Evolutionary conservation across 2,113 vertebrate genomes (phyloP), one percentile per base, ranked within the genome.

Genomic region (Oryzias curvinotus): DNA sequence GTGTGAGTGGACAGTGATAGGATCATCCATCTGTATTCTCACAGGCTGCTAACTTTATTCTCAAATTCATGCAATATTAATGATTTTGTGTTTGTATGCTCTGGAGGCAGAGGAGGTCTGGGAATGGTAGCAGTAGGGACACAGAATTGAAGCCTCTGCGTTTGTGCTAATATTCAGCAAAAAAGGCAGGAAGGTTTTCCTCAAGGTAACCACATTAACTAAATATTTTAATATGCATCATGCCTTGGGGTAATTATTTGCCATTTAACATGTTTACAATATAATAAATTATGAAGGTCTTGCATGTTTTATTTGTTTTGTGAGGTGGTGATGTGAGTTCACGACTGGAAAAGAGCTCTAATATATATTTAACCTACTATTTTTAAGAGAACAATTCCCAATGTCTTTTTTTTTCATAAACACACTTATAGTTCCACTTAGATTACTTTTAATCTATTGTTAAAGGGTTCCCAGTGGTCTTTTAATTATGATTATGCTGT

Each of bases 51-150:
- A 59, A 71, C 49, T 62, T 23, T 73, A 51, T 48, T 60, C 46
- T 65, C 46, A 60, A 46, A 48, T 68, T 82, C 74, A 81, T 75
- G 57, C 42, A 87, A 75, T 77, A 81, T 86, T 79, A 75, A 85
- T 85, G 25, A 61, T 18, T 68, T n/a, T 23, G 49, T 53, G 48
- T 64, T 15, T 17, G 12, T 56, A 19, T 52, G 61, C 23, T 44
- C 6, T 18, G 18, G 28, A 41, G 28, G 19, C 28, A 41, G 8
- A 41, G n/a, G 61, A 55, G 57, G 75, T 73, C 58, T 46, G 57
- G 16, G 7, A 12, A 46, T 57, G 10, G 19, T 5, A 28, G 7
- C 25, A 47, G 15, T 21, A 18, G 13, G 17, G 65, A 74, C 26
- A 15, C 19, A 30, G 14, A 73, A 72, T 79, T 49, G 43, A 75